Conservation (phyloP, 2,113 vertebrate species). For the Melanocharis versteri region DNA sequence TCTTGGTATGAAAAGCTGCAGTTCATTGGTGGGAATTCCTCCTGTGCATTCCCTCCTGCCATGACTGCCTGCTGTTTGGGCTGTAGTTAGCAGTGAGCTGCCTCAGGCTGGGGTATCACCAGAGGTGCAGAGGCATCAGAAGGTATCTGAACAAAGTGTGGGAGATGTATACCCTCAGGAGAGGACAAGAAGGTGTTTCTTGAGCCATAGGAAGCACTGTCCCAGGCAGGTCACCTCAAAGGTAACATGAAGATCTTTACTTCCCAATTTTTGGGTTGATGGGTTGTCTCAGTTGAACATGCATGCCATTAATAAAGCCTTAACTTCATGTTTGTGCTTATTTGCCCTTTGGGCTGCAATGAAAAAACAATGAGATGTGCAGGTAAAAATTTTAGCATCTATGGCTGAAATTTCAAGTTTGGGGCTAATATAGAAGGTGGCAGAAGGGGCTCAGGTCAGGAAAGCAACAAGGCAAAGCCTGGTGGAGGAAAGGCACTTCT, state of each 20-base stretch:
- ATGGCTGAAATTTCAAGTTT: not conserved
- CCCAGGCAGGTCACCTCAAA: not conserved
- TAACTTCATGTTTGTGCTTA: not conserved
- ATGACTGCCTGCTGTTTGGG: not conserved
- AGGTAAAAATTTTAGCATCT: not conserved
- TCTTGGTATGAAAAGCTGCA: not conserved
- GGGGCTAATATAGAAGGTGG: not conserved
- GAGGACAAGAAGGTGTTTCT: not conserved
- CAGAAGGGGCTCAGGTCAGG: not conserved
- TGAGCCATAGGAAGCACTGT: not conserved
- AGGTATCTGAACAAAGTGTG: fast-evolving
- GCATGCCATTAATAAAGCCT: not conserved
- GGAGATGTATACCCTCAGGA: fast-evolving
- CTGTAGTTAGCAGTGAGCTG: not conserved
- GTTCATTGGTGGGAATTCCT: not conserved
- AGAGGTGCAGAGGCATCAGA: not conserved
- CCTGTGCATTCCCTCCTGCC: not conserved
- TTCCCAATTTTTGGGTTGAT: not conserved
- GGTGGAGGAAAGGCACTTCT: not conserved
- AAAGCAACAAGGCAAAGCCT: not conserved
- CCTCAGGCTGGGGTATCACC: not conserved
- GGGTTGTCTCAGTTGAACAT: not conserved
- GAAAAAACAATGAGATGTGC: not conserved
- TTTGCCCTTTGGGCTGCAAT: not conserved
- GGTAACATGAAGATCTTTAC: not conserved